A percentile compares a stretch with the other conserved stretches of the same genome.
Evolutionary conservation across 2,113 vertebrate genomes (phyloP).

Genomic region (Apeltes quadracus): DNA sequence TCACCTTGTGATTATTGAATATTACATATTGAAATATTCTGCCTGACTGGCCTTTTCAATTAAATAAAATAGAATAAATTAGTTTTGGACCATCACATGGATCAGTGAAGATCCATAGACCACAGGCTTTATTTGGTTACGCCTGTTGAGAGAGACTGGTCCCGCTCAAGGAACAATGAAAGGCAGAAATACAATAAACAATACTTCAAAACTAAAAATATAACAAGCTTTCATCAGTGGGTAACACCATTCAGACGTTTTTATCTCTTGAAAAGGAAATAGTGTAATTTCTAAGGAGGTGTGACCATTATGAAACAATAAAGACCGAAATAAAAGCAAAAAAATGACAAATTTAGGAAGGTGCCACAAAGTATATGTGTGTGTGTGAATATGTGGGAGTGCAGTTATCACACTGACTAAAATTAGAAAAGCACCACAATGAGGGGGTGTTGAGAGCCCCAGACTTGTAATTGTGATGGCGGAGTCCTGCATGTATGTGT

Average conservation of each 20-base stretch:
- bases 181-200: slow-evolving; percentile 5
- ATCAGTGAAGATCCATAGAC: not conserved
- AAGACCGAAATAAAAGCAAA: slow-evolving; percentile 36
- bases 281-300: slow-evolving; percentile 22
- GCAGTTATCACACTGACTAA: slow-evolving; percentile 13
- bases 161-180: slow-evolving; percentile 18
- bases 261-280: slow-evolving; percentile 37
- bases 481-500: not conserved
- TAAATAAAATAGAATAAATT: not conserved
- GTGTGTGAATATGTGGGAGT: slow-evolving; percentile 42
- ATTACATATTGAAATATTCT: not conserved
- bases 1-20: slow-evolving; percentile 2
- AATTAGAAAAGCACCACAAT: slow-evolving; percentile 34
- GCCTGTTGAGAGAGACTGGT: not conserved
- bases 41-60: slow-evolving; percentile 2
- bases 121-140: not conserved
- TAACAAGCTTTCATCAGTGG: slow-evolving; percentile 27
- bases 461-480: slow-evolving; percentile 13
- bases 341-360: slow-evolving; percentile 27
- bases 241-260: slow-evolving; percentile 3
- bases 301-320: slow-evolving; percentile 14
- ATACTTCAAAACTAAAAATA: slow-evolving; percentile 41
- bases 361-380: slow-evolving; percentile 20
- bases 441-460: slow-evolving; percentile 22
- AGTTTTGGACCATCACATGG: slow-evolving; percentile 13